A percentile compares a stretch with the other conserved stretches of the same genome.
Conservation (phyloP, 1,140 invertebrate species). For the Procambarus clarkii region DNA sequence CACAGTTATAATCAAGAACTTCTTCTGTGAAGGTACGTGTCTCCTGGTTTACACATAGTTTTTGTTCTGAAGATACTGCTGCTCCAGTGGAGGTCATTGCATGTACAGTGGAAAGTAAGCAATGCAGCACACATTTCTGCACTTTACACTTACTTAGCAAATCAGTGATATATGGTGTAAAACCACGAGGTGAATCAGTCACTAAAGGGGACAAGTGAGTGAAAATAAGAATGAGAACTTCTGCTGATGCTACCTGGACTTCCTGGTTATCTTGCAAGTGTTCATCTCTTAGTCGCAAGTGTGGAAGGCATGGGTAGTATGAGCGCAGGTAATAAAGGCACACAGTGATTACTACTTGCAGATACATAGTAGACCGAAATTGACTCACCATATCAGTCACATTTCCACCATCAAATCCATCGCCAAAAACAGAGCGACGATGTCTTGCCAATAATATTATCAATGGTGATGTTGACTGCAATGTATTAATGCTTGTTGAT, state of each 20-base stretch:
- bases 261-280: constrained; percentile 85
- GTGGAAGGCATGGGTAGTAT: constrained; percentile 85
- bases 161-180: constrained; percentile 89
- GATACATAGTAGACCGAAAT: constrained; percentile 86
- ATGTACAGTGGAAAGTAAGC: constrained; percentile 86
- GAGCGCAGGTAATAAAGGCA: constrained; percentile 88
- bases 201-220: constrained; percentile 88
- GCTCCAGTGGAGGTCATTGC: constrained; percentile 78
- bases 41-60: constrained; percentile 37
- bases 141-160: constrained; percentile 89
- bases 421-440: constrained; percentile 87
- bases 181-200: constrained; percentile 87
- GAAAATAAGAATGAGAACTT: constrained; percentile 86
- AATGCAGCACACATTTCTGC: constrained; percentile 92
- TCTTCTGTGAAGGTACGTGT: constrained; percentile 86
- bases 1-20: constrained; percentile 89
- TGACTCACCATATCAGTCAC: constrained; percentile 78
- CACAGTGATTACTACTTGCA: constrained; percentile 87
- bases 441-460: constrained; percentile 84
- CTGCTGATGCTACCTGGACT: constrained; percentile 85
- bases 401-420: constrained; percentile 85
- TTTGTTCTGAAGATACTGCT: constrained; percentile 32
- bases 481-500: constrained; percentile 63
- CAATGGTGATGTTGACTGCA: constrained; percentile 56
- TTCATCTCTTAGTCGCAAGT: constrained; percentile 82